Evolutionary conservation across 2,797 vertebrate species (phyloP), one percentile per base, ranked within the genome.

Genomic region (Oceanodroma leucorhoa): DNA sequence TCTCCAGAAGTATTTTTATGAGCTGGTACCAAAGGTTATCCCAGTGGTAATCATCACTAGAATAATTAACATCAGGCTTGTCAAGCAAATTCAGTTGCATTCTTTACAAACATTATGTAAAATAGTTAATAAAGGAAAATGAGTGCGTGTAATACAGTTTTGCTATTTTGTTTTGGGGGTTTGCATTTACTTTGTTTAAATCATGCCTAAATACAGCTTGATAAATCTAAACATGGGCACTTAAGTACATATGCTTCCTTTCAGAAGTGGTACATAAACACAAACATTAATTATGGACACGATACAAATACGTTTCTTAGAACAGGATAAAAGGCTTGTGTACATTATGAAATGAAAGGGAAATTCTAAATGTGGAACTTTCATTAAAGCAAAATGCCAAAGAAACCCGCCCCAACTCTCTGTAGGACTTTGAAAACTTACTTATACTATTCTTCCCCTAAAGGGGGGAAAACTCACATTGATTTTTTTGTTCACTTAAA

Each of bases 371-470:
- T 55, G 21, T 23, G 32, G n/a, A 54, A 58, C 10, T 53, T 55
- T 22, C 15, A 61, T 64, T 46, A 83, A 83, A 88, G 38, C 3
- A 58, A 61, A 89, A 40, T 3, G 1, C 23, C 30, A 50, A 83
- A 80, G 38, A 46, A 41, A 71, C 6, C 1, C 5, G 8, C 29
- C 1, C 4, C 20, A 18, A 1, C 3, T 2, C 14, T 46, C 45
- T 53, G 6, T 9, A 60, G 5, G 15, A 5, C 45, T 93, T 70
- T 79, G 51, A 88, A 90, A 85, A 65, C 16, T 64, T 71, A 38
- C 5, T 69, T 12, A 7, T 22, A 38, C 1, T 45, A 16, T 32
- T 88, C 13, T 65, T 55, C 11, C n/a, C 10, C 58, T 86, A 57
- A n/a, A 81, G 19, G 6, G 11, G 9, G 9, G 6, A 11, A 80